Evolutionary conservation across 2,113 vertebrate species (phyloP).

Genomic region (Parotia lawesii): DNA sequence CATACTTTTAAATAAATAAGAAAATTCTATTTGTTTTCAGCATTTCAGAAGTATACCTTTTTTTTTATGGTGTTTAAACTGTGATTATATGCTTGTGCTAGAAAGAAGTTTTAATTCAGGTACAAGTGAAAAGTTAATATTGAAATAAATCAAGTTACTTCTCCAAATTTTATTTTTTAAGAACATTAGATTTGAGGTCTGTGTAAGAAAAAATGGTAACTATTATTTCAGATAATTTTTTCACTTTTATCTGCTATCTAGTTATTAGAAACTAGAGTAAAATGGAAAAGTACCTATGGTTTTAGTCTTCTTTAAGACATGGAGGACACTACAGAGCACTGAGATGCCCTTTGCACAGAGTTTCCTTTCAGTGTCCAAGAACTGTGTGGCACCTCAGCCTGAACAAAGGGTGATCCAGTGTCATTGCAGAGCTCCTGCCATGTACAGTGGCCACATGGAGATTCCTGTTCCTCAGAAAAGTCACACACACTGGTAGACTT

Average conservation of each 20-base stretch:
- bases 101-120: not conserved
- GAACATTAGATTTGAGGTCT: not conserved
- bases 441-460: fast-evolving
- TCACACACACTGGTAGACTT: fast-evolving
- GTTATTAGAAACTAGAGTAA: not conserved
- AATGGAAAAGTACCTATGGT: not conserved
- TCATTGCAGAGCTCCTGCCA: not conserved
- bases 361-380: not conserved
- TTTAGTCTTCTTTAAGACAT: not conserved
- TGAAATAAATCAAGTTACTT: not conserved
- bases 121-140: not conserved
- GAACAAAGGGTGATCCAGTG: not conserved
- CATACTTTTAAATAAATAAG: not conserved
- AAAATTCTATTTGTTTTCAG: not conserved
- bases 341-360: not conserved
- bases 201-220: not conserved
- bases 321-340: not conserved
- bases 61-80: not conserved
- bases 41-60: not conserved
- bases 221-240: not conserved
- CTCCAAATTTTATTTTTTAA: not conserved
- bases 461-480: not conserved
- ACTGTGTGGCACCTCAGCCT: not conserved
- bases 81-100: not conserved
- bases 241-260: not conserved